These are phyloP conservation scores for Lasioglossum zephyrum DNA, from an alignment of 2,888 invertebrate genomes.

Conservation along the genomic window DNA sequence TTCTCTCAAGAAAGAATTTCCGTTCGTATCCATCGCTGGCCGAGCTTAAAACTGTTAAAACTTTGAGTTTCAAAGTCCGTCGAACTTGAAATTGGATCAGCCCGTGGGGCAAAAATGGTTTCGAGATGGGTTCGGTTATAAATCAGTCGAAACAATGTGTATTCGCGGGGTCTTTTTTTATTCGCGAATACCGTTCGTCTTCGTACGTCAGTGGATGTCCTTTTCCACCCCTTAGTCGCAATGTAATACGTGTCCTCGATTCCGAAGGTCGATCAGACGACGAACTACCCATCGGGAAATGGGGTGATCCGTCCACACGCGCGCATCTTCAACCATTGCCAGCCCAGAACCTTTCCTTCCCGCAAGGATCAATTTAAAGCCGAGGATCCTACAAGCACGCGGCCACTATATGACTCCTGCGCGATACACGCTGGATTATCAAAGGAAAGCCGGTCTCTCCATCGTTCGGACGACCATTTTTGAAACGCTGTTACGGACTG, in stretches of 20 bases:
- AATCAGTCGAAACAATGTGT: constrained; percentile 7
- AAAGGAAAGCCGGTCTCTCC: constrained; percentile 26
- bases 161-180: constrained; percentile 24
- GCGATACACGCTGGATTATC: constrained; percentile 15
- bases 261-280: constrained; percentile 70
- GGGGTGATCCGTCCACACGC: constrained; percentile 58
- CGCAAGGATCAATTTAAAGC: constrained; percentile 37
- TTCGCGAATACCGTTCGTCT: constrained; percentile 45
- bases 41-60: not conserved
- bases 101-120: not conserved
- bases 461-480: not conserved
- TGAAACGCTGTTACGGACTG: not conserved
- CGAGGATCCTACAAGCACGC: constrained; percentile 28
- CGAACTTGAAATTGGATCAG: not conserved
- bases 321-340: constrained; percentile 51
- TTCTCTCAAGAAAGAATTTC: not conserved
- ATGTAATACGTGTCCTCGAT: constrained; percentile 70
- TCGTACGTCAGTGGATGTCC: constrained; percentile 63
- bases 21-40: not conserved
- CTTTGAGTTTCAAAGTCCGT: not conserved
- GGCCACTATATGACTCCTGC: constrained; percentile 31
- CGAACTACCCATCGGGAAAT: constrained; percentile 62
- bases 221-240: constrained; percentile 65
- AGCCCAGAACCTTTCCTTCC: constrained; percentile 8
- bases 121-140: not conserved